phyloP scores from a whole-genome alignment of 2,888 invertebrate species.

The Trissolcus brochymenae region DNA sequence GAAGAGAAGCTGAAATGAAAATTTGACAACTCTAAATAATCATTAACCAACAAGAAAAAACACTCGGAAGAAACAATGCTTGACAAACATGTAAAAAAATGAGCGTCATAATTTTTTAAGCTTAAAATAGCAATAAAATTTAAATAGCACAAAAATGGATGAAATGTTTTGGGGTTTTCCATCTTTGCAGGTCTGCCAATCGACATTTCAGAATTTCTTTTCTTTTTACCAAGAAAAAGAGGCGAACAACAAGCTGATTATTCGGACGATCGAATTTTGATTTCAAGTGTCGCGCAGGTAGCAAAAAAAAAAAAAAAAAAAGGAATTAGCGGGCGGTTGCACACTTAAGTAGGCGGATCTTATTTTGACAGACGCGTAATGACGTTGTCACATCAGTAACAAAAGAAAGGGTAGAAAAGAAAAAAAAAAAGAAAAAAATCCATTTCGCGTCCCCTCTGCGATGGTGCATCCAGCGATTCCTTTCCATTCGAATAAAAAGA shows the following conservation, averaged over 20 bases:
- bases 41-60: too few species aligned
- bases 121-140: too few species aligned
- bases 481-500: slow-evolving; percentile 38
- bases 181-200: too few species aligned
- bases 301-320: neutral
- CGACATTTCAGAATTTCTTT: too few species aligned
- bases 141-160: too few species aligned
- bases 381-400: slow-evolving; percentile 21
- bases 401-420: neutral
- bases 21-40: slow-evolving; percentile 32
- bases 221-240: too few species aligned
- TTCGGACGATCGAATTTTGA: slow-evolving; percentile 5
- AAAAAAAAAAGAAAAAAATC: slow-evolving; percentile 13
- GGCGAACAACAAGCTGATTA: neutral
- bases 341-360: slow-evolving; percentile 7
- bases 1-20: slow-evolving; percentile 35
- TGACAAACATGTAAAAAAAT: neutral
- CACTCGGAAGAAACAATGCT: too few species aligned
- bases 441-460: slow-evolving; percentile 17
- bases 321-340: slow-evolving; percentile 4
- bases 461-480: slow-evolving; percentile 20
- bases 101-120: too few species aligned
- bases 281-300: slow-evolving; percentile 8
- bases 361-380: slow-evolving; percentile 29
- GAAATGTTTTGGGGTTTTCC: too few species aligned